Evolutionary conservation across 2,113 vertebrate genomes (phyloP), one percentile per base, ranked within the genome.

Genomic region (Melanostigma gelatinosum): DNA sequence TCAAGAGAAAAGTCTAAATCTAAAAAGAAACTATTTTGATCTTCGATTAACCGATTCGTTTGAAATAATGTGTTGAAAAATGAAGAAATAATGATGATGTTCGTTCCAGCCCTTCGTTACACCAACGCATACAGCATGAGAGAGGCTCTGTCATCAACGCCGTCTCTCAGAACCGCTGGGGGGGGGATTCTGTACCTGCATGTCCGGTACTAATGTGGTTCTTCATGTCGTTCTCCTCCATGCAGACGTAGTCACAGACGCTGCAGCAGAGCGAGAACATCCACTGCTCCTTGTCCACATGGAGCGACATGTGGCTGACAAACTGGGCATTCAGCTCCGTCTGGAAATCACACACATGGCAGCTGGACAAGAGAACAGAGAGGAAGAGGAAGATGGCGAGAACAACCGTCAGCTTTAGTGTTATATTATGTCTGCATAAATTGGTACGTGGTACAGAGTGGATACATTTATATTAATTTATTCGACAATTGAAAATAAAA

Each of bases 241-340:
- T 97, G 89, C 97, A 98, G 93, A 98, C 96, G 77, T 97, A 99
- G 89, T 99, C 96, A 0, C 98, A 99, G 50, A 94, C 89, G 34
- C 95, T 97, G 94, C 98, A 99, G 95, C 98, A 99, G 81, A 99
- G 97, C 0, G 98, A 98, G 94, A 98, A 99, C 98, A 99, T 99
- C 98, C 98, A 99, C 94, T 99, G 98, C 93, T 99, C 97, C 94
- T 98, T 98, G 94, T 99, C 98, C 95, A 99, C 98, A 44, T 99
- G 98, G 86, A 98, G 96, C 4, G 98, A 99, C 98, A 99, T 99
- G 95, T 99, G 98, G 95, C 98, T 99, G 93, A 99, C 98, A 91
- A 99, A 99, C 95, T 99, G 97, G 92, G 97, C 97, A 10, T 99
- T 99, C 92, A 98, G 96, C 95, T 99, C 98, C 0, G 98, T 99